Evolutionary conservation across 1,140 invertebrate species (phyloP).

Genomic region (Pissodes strobi): DNA sequence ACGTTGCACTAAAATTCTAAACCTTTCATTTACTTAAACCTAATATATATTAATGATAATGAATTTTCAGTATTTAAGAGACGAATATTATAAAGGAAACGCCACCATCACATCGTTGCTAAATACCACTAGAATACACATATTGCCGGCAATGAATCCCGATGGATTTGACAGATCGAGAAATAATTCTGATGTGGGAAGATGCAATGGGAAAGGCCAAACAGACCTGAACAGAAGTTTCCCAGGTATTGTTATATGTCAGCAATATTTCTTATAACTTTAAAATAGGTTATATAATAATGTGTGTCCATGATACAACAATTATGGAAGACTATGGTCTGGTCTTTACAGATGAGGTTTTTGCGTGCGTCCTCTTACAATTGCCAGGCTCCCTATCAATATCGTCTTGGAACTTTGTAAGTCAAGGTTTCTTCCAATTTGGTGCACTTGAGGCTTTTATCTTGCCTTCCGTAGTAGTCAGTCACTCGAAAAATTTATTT

Average conservation of each 20-base stretch:
- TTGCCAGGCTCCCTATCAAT: too few species aligned
- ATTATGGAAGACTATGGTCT: too few species aligned
- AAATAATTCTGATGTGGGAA: slow-evolving; percentile 53
- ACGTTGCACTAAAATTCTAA: slow-evolving; percentile 1
- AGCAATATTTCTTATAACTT: too few species aligned
- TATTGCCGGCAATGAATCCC: slow-evolving; percentile 60
- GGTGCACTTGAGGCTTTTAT: too few species aligned
- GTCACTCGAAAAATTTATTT: too few species aligned
- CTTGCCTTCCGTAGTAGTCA: too few species aligned
- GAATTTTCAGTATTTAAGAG: slow-evolving; percentile 54
- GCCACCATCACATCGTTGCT: slow-evolving; percentile 54
- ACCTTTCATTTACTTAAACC: neutral
- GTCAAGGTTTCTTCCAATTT: too few species aligned
- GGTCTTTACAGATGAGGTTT: too few species aligned
- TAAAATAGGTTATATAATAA: too few species aligned
- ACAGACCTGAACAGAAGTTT: slow-evolving; percentile 59
- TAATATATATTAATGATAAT: neutral
- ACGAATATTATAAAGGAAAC: slow-evolving; percentile 55
- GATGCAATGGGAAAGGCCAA: slow-evolving; percentile 47
- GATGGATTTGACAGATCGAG: slow-evolving; percentile 58
- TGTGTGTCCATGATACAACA: too few species aligned
- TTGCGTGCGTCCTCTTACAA: too few species aligned
- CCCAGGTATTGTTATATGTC: slow-evolving; percentile 48
- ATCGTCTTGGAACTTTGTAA: too few species aligned
- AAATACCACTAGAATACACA: slow-evolving; percentile 60